Evolutionary conservation across 2,113 vertebrate species (phyloP).

Genomic region (Syrmaticus mikado): DNA sequence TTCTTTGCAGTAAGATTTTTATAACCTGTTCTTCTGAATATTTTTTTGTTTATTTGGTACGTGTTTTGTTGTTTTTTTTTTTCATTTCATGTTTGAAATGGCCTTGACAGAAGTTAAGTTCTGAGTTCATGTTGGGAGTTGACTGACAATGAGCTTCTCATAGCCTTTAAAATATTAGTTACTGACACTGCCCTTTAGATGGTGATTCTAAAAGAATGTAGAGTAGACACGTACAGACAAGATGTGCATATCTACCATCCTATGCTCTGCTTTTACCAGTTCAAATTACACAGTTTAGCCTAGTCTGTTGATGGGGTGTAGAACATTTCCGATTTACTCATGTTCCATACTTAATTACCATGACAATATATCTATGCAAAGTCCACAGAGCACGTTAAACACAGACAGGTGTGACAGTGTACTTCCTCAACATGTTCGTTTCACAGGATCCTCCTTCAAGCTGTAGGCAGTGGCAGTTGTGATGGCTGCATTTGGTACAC

Average conservation of each 20-base stretch:
- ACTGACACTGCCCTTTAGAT: neutral
- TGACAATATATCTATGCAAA: neutral
- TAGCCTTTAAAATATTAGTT: neutral
- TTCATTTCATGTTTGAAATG: neutral
- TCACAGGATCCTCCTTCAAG: neutral
- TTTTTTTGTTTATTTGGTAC: rapidly evolving
- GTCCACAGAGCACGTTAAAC: neutral
- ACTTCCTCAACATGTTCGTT: neutral
- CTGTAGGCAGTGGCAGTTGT: neutral
- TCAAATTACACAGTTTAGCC: neutral
- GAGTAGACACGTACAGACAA: neutral
- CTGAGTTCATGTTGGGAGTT: neutral
- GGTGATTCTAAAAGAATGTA: neutral
- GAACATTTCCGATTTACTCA: neutral
- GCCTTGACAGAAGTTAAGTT: neutral
- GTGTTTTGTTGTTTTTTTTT: neutral
- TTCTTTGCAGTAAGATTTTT: neutral
- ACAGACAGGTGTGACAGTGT: neutral
- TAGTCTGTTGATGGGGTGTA: neutral
- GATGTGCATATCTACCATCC: too few species aligned
- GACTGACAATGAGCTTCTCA: neutral
- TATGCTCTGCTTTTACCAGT: neutral
- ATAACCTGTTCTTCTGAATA: neutral
- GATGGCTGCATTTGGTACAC: neutral
- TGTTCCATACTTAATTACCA: neutral